Evolutionary conservation across 2,113 vertebrate species (phyloP).

Genomic region (Oreotrochilus melanogaster): DNA sequence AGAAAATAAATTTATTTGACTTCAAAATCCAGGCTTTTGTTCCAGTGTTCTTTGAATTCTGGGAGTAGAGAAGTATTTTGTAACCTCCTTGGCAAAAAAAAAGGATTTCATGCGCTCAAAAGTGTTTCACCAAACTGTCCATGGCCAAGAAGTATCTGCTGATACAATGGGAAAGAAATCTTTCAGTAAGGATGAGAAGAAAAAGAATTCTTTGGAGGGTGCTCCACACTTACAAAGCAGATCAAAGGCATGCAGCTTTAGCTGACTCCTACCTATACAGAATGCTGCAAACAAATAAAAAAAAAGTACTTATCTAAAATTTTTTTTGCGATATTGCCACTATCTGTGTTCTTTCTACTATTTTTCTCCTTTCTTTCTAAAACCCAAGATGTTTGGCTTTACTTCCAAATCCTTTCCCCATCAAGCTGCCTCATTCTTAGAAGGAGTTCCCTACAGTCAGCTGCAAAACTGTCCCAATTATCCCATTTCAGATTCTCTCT

Average conservation of each 20-base stretch:
- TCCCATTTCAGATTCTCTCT: slow-evolving; percentile 16
- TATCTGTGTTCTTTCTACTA: neutral
- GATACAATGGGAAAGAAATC: neutral
- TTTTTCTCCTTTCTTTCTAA: neutral
- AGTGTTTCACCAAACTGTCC: neutral
- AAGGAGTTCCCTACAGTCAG: neutral
- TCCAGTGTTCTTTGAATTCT: slow-evolving; percentile 15
- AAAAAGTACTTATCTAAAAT: neutral
- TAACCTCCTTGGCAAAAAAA: neutral
- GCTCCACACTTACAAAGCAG: neutral
- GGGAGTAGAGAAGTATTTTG: neutral
- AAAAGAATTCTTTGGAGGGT: neutral
- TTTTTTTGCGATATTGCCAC: neutral
- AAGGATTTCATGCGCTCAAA: neutral
- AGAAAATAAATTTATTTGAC: neutral
- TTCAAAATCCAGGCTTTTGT: slow-evolving; percentile 40
- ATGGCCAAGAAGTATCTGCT: neutral
- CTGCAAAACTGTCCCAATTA: slow-evolving; percentile 36
- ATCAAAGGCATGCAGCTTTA: neutral
- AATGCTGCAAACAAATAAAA: neutral
- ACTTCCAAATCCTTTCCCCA: neutral
- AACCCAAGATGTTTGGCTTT: neutral
- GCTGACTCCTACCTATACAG: neutral
- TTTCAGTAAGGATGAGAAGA: neutral
- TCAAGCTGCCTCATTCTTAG: neutral